Evolutionary conservation across 2,888 invertebrate genomes (phyloP), one percentile per base, ranked within the genome.

Genomic region (Stenurella melanura): DNA sequence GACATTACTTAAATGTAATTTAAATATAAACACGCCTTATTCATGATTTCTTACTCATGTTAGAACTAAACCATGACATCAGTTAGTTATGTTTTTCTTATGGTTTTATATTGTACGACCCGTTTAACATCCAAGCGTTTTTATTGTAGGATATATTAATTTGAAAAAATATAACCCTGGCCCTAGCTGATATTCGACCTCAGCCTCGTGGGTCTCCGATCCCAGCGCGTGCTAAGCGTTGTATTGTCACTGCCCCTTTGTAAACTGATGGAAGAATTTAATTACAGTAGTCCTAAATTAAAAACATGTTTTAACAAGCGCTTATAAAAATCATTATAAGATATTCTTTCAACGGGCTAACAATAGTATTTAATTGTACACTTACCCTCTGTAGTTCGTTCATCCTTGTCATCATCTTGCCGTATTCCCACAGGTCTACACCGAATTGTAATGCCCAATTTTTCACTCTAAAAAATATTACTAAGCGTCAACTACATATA

Each of bases 371-470:
- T 50, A 12, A n/a, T 56, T 21, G 50, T 64, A 42, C 18, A 93
- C 95, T 95, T 91, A 96, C 96, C 91, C 93, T 94, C 91, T 96
- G 95, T 87, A 96, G 94, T 89, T 96, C 96, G 87, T 94, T 94
- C 94, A 96, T 96, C 92, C 96, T 95, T 18, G 96, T 96, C 88
- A 95, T 94, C 90, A 96, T 95, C 87, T 94, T 92, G 79, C 96
- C 96, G 86, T 96, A 96, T 90, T 96, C 96, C 96, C 96, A 96
- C 82, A 96, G 91, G 90, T 96, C 96, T 82, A 96, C 96, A 84
- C 96, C 97, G 88, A 97, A 96, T 90, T 96, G 95, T 81, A 96
- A 90, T 82, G 97, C 97, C 96, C 96, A 96, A 89, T 96, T 96
- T 90, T 95, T 95, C 83, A 97, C 96, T 92, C 96, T 97, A 93